phyloP scores from a whole-genome alignment of 1,140 invertebrate species.

The Hermetia illucens region DNA sequence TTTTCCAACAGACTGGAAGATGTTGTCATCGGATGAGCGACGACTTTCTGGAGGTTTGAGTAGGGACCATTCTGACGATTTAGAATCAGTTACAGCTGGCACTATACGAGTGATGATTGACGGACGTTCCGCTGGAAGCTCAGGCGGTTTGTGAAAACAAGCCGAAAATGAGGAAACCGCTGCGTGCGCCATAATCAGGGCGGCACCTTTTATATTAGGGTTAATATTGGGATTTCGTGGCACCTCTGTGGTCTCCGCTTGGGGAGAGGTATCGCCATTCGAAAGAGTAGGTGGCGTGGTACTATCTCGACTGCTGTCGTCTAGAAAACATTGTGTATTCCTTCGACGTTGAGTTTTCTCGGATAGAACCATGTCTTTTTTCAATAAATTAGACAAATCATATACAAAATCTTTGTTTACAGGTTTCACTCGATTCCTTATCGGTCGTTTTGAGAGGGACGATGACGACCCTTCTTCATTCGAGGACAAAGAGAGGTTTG shows the following conservation, averaged over 20 bases:
- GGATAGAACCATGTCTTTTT: slow-evolving; percentile 16
- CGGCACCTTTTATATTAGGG: slow-evolving; percentile 15
- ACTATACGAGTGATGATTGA: not conserved
- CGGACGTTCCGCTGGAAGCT: slow-evolving; percentile 2
- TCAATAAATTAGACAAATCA: slow-evolving; percentile 40
- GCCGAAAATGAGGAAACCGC: not conserved
- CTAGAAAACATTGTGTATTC: slow-evolving; percentile 9
- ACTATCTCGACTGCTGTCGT: slow-evolving; percentile 6
- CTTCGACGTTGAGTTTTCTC: slow-evolving; percentile 8
- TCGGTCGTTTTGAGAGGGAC: slow-evolving; percentile 31
- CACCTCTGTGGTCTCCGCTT: slow-evolving; percentile 21
- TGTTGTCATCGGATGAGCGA: not conserved
- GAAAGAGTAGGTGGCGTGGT: slow-evolving; percentile 7
- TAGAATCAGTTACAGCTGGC: not conserved
- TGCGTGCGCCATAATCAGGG: slow-evolving; percentile 13
- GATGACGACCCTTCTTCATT: not conserved
- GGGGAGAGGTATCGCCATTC: slow-evolving; percentile 17
- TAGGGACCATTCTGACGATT: not conserved
- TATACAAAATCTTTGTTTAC: slow-evolving; percentile 54
- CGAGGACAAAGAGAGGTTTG: not conserved
- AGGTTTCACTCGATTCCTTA: slow-evolving; percentile 45
- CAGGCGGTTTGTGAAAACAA: slow-evolving; percentile 1
- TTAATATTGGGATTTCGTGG: slow-evolving; percentile 16
- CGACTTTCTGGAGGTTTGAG: not conserved
- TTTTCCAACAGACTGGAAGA: not conserved